These are phyloP conservation scores for Laodelphax striatellus DNA, from an alignment of 1,140 invertebrate species.

Conservation along the genomic window DNA sequence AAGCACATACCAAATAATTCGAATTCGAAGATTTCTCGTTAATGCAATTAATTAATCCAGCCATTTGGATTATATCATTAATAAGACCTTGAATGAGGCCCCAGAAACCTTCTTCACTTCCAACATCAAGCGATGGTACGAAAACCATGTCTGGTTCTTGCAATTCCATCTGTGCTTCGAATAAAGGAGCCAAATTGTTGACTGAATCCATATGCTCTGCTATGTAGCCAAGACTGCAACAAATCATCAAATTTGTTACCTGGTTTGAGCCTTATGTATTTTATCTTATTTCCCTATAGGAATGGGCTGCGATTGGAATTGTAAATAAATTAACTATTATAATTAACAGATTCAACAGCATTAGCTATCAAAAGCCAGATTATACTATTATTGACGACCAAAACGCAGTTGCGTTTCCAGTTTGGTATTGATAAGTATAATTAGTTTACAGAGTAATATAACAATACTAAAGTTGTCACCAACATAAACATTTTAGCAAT, in stretches of 20 bases:
- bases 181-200: slow-evolving; percentile 62
- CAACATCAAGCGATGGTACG: slow-evolving; percentile 67
- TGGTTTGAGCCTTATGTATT: no score
- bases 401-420: no score
- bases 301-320: no score
- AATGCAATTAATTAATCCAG: slow-evolving; percentile 56
- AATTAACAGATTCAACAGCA: no score
- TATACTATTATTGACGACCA: no score
- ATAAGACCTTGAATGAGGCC: slow-evolving; percentile 62
- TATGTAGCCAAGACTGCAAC: slow-evolving; percentile 72
- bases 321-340: no score
- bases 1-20: slow-evolving; percentile 21
- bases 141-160: slow-evolving; percentile 67
- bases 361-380: no score
- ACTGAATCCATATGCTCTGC: slow-evolving; percentile 81
- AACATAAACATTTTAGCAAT: no score
- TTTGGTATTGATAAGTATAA: no score
- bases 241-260: slow-evolving; percentile 17
- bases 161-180: slow-evolving; percentile 75
- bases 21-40: slow-evolving; percentile 24
- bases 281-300: no score
- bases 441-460: no score
- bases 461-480: background rate
- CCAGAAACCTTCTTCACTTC: slow-evolving; percentile 64
- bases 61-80: slow-evolving; percentile 73